phyloP scores from a whole-genome alignment of 1,140 invertebrate genomes.

The Bombus pascuorum region DNA sequence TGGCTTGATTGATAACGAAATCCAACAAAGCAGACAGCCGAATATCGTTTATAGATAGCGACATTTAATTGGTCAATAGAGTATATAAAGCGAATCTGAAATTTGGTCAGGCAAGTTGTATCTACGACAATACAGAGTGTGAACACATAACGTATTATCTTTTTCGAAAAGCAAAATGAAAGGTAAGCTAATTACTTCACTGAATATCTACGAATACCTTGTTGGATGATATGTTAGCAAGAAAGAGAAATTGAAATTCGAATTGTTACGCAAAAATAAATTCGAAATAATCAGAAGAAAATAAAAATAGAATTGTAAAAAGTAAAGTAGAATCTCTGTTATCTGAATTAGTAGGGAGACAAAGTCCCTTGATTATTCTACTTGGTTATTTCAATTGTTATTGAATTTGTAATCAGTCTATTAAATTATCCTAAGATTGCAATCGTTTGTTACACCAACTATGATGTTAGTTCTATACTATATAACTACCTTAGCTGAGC shows the following conservation, averaged over 20 bases:
- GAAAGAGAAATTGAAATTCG: neutral
- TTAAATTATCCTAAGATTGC: neutral
- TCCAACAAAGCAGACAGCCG: neutral
- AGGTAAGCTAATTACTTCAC: slow-evolving; percentile 47
- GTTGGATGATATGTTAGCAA: neutral
- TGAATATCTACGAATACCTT: neutral
- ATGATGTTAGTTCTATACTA: no score
- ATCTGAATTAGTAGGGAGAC: neutral
- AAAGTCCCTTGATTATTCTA: no score
- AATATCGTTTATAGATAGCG: neutral
- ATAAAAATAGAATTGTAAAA: no score
- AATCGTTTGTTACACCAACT: no score
- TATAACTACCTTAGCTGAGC: no score
- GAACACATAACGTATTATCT: neutral
- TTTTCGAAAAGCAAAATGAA: slow-evolving; percentile 51
- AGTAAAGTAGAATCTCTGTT: no score
- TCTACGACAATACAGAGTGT: neutral
- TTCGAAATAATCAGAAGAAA: neutral
- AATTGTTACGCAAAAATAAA: neutral
- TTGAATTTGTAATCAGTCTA: neutral
- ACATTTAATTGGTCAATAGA: neutral
- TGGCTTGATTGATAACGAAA: slow-evolving; percentile 28
- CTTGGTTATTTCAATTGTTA: neutral
- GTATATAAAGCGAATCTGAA: slow-evolving; percentile 59
- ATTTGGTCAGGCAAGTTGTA: neutral